These are phyloP conservation scores for Axinella damicornis DNA, from an alignment of 37 sponge, comb jelly and placozoan species.

Conservation along the genomic window DNA sequence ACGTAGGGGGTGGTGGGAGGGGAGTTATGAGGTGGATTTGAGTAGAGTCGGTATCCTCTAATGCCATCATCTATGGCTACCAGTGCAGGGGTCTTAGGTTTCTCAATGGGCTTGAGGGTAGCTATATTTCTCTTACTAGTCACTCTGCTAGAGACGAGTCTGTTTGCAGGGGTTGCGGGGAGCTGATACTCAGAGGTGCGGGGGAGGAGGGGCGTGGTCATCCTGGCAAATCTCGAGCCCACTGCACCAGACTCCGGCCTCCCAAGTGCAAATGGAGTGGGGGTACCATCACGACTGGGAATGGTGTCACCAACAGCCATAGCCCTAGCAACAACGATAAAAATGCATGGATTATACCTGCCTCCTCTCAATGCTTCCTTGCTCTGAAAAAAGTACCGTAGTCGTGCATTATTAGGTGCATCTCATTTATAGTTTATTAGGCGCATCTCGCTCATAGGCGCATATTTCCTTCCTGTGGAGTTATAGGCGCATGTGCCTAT, in stretches of 20 bases:
- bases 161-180: conserved; percentile 26
- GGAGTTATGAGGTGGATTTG: neutral
- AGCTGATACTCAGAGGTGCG: conserved; percentile 25
- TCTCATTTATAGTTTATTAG: too few species aligned
- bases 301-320: neutral
- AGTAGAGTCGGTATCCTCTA: conserved; percentile 14
- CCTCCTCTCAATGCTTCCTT: too few species aligned
- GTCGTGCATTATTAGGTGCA: too few species aligned
- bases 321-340: neutral
- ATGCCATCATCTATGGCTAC: conserved; percentile 40
- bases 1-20: conserved; percentile 36
- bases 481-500: too few species aligned
- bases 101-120: conserved; percentile 58
- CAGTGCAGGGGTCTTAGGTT: conserved; percentile 68
- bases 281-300: conserved; percentile 27
- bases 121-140: conserved; percentile 23
- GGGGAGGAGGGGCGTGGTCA: conserved; percentile 15
- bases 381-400: too few species aligned
- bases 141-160: conserved; percentile 40
- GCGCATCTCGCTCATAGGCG: too few species aligned
- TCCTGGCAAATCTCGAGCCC: neutral
- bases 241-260: conserved; percentile 27
- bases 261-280: neutral
- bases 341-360: neutral
- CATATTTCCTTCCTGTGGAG: too few species aligned